Evolutionary conservation across 2,888 invertebrate species (phyloP).

Genomic region (Trachelus iudaicus): DNA sequence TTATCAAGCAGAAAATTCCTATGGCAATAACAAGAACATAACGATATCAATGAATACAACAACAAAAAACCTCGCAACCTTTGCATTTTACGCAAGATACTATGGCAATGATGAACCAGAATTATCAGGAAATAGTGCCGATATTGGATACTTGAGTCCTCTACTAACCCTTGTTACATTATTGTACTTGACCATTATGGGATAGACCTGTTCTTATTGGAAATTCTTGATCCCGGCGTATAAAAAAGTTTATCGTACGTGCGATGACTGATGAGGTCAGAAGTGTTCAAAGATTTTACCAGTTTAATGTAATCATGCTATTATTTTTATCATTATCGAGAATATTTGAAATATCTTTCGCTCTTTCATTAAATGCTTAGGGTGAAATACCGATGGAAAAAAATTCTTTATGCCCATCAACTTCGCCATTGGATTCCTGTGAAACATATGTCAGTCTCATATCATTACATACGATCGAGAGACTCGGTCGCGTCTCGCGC

Average conservation of each 20-base stretch:
- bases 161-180: not conserved
- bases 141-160: not conserved
- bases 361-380: not conserved
- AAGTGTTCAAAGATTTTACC: not conserved
- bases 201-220: not conserved
- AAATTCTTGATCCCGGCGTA: not conserved
- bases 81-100: constrained; percentile 43
- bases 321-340: not conserved
- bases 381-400: not conserved
- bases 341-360: not conserved
- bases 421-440: too few relatives aligned
- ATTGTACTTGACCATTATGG: not conserved
- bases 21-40: constrained; percentile 10
- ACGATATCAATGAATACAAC: constrained; percentile 27
- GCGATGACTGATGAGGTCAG: not conserved
- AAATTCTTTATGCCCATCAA: not conserved
- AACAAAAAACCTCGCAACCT: constrained; percentile 39
- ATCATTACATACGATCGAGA: too few relatives aligned
- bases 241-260: not conserved
- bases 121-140: not conserved
- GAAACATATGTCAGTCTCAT: too few relatives aligned
- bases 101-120: constrained; percentile 39
- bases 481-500: too few relatives aligned
- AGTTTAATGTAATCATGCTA: not conserved
- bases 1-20: constrained; percentile 19